Base-by-base conservation (phyloP, 2,888 invertebrate genomes). In the Stenolophus ochropezus region DNA sequence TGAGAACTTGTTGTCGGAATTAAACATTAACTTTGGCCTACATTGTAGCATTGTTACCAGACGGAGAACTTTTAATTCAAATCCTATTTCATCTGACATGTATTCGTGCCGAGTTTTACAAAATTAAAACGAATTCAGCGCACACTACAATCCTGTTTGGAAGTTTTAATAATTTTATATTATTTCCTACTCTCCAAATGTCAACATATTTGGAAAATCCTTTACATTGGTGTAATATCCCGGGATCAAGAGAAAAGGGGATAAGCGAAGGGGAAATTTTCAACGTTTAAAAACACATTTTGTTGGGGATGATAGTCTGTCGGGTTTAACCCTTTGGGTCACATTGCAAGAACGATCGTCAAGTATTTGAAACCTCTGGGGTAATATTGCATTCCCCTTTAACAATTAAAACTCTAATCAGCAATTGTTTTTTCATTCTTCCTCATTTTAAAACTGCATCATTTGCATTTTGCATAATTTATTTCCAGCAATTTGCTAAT, bases 21-120 rank as follows among this genome's bases (percentile, higher is more conserved):
- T 61, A 61, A 61, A 61, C 61, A 61, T 61, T 61, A 61, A 21
- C 61, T 61, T 61, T 61, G 25, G 3, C 61, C 61, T 61, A 61
- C 23, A 61, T 61, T 23, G 25, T 61, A 25, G 11, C 25, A 58
- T 58, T 25, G 25, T 61, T 14, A 61, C n/a, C 61, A 21, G n/a
- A 58, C 21, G 14, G 25, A n/a, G n/a, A 61, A 61, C 23, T 61
- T 61, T 61, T 61, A 61, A 61, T 61, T 61, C 61, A 61, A 61
- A 61, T 61, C 25, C 61, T 61, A 61, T 61, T 25, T 25, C 2
- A 25, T 3, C n/a, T 61, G 25, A 61, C 23, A 25, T 27, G n/a
- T 61, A 61, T 25, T 61, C 25, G 23, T 8, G 8, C 8, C 18
- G 21, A 16, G 56, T 56, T 56, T 56, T 11, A 56, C 20, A 56